These are phyloP conservation scores for Rhynchomys soricoides DNA, from an alignment of 2,113 vertebrate species.

Conservation along the genomic window DNA sequence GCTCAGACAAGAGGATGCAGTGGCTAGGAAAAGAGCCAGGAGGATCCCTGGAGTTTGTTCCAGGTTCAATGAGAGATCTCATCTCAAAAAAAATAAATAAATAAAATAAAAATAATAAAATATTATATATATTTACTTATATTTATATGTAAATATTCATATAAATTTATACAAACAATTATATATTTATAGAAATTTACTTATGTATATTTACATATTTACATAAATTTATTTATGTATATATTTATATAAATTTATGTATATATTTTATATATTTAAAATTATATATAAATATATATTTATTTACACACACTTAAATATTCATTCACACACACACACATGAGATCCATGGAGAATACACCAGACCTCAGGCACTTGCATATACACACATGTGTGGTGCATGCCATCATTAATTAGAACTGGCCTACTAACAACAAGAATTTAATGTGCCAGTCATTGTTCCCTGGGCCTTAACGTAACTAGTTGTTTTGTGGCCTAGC, in stretches of 20 bases:
- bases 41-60: background rate
- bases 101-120: background rate
- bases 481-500: background rate
- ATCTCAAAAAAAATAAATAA: background rate
- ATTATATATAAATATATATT: background rate
- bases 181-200: too few species aligned
- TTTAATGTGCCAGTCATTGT: background rate
- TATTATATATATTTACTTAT: too few species aligned
- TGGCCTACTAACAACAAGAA: background rate
- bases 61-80: background rate
- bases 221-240: background rate
- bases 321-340: too few species aligned
- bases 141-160: too few species aligned
- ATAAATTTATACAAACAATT: too few species aligned
- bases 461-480: background rate
- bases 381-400: background rate
- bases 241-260: background rate
- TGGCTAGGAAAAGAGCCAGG: background rate
- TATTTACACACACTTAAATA: too few species aligned
- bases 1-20: background rate
- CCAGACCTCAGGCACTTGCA: background rate
- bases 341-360: background rate
- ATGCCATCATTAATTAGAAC: background rate
- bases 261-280: too few species aligned
- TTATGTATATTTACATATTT: background rate